Percentiles rank a stretch among this genome's conserved stretches.
Evolutionary conservation across 1,140 invertebrate genomes (phyloP).

Genomic region (Pararge aegeria): DNA sequence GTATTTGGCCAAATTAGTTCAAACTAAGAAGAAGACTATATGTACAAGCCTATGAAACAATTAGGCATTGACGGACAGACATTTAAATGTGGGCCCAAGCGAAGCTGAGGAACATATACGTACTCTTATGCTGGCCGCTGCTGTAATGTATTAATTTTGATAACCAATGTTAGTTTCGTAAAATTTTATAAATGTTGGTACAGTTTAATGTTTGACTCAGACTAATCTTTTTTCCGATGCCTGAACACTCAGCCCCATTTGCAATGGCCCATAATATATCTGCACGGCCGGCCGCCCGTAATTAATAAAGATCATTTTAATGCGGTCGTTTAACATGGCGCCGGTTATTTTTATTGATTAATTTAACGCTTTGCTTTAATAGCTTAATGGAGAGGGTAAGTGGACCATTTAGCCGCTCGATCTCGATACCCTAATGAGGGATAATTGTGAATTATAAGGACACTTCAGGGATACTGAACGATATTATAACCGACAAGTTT

Average conservation of each 20-base stretch:
- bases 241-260: conserved; percentile 8
- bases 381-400: not conserved
- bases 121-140: too few species aligned
- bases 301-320: conserved; percentile 35
- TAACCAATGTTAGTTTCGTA: too few species aligned
- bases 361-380: conserved; percentile 27
- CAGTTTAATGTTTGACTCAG: too few species aligned
- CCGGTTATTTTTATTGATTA: conserved; percentile 24
- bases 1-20: too few species aligned
- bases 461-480: not conserved
- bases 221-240: not conserved
- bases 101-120: too few species aligned
- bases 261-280: conserved; percentile 20
- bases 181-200: too few species aligned
- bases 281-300: conserved; percentile 9
- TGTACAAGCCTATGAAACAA: too few species aligned
- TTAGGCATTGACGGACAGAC: too few species aligned
- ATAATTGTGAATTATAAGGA: conserved; percentile 16
- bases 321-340: conserved; percentile 24
- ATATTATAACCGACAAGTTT: too few species aligned
- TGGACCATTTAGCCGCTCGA: conserved; percentile 9
- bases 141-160: too few species aligned
- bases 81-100: too few species aligned
- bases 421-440: conserved; percentile 19
- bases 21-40: too few species aligned